phyloP scores from a whole-genome alignment of 2,797 vertebrate species.

The Rhadinocentrus ornatus region DNA sequence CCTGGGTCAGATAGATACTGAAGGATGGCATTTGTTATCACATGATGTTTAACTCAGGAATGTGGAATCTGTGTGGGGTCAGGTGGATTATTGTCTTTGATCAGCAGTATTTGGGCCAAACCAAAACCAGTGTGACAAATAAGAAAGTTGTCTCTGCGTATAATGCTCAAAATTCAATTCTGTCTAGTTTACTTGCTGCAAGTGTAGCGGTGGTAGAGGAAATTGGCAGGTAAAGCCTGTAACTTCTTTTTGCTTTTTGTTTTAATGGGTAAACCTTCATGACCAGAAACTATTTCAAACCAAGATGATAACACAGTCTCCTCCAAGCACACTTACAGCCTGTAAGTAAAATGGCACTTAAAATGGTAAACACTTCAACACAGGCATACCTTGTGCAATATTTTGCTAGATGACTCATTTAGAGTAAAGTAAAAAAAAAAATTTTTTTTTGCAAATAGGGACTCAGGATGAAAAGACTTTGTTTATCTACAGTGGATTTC shows the following conservation, averaged over 20 bases:
- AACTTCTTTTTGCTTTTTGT: background rate
- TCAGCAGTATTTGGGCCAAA: conserved; percentile 60
- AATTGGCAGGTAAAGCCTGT: background rate
- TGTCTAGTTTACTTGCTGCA: conserved; percentile 36
- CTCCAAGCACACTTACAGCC: background rate
- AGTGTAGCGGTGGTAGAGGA: background rate
- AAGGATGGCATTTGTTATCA: conserved; percentile 60
- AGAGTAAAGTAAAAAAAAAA: background rate
- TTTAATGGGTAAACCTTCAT: background rate
- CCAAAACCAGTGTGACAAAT: conserved; percentile 50
- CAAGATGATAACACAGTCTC: background rate
- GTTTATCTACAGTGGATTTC: background rate
- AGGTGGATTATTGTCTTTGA: conserved; percentile 77
- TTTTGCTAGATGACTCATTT: background rate
- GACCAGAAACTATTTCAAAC: background rate
- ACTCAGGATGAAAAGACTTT: background rate
- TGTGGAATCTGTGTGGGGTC: conserved; percentile 72
- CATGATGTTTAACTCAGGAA: conserved; percentile 71
- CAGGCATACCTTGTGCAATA: background rate
- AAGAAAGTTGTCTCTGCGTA: conserved; percentile 50
- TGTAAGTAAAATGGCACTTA: background rate
- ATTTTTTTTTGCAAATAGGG: no score
- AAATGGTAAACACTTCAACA: background rate
- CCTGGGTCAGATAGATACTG: conserved; percentile 21
- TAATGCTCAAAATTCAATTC: conserved; percentile 32